Percentiles rank a stretch among this genome's conserved stretches.
These are phyloP conservation scores for Agonopterix heracliana DNA, from an alignment of 2,888 invertebrate genomes.

Conservation along the genomic window DNA sequence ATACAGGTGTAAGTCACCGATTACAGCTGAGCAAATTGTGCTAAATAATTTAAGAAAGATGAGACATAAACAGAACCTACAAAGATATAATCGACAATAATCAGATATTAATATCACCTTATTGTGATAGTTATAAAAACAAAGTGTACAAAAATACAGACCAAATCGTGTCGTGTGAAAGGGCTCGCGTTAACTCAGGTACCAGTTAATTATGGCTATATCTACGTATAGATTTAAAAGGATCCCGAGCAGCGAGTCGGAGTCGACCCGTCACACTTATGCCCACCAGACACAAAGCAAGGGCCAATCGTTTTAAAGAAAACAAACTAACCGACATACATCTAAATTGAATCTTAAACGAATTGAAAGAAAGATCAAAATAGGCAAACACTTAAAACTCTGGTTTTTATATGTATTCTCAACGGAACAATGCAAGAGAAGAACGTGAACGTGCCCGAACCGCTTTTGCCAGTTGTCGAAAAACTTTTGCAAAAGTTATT, in stretches of 20 bases:
- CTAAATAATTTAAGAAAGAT: too few species aligned
- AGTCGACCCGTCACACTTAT: slow-evolving; percentile 57
- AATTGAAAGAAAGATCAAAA: slow-evolving; percentile 43
- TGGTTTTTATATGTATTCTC: slow-evolving; percentile 40
- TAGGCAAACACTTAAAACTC: slow-evolving; percentile 21
- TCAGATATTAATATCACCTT: too few species aligned
- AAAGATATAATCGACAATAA: too few species aligned
- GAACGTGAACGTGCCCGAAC: slow-evolving; percentile 73
- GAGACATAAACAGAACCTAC: too few species aligned
- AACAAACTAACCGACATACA: slow-evolving; percentile 35
- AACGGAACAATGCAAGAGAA: slow-evolving; percentile 53
- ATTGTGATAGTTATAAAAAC: too few species aligned
- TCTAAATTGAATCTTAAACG: slow-evolving; percentile 45
- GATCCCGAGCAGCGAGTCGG: slow-evolving; percentile 41
- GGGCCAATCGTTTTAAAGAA: slow-evolving; percentile 44
- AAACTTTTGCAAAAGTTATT: slow-evolving; percentile 23
- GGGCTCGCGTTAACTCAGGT: slow-evolving; percentile 55
- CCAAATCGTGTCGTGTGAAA: slow-evolving; percentile 36
- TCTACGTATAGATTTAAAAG: slow-evolving; percentile 49
- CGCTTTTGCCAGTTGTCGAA: slow-evolving; percentile 59
- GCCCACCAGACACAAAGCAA: slow-evolving; percentile 67
- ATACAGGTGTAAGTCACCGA: too few species aligned
- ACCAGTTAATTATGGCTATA: slow-evolving; percentile 67
- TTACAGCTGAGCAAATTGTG: too few species aligned
- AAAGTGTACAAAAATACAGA: not conserved